Evolutionary conservation across 1,140 invertebrate genomes (phyloP), one percentile per base, ranked within the genome.

Genomic region (Cyclina sinensis): DNA sequence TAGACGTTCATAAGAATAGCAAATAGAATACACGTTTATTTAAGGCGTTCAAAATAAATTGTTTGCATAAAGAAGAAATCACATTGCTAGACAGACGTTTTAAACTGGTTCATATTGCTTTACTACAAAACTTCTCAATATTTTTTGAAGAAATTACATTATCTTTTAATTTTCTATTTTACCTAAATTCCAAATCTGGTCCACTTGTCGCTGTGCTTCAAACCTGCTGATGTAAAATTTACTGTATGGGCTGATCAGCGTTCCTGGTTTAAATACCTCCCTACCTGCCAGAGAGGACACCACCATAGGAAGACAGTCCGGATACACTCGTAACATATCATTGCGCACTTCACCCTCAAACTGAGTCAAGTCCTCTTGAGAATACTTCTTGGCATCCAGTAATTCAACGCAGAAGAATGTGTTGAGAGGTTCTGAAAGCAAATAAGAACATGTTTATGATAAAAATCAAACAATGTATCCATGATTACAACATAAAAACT

Each of bases 341-440:
- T 78, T 27, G 12, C 85, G 74, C 73, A 80, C 74, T 80, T 87
- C 85, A 32, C 46, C 85, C 32, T 87, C 85, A 70, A 87, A 87
- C 43, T 87, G 74, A 11, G 85, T 80, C 27, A 87, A n/a, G 24
- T 80, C 18, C 48, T 68, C 76, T 51, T 24, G 21, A 11, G 32
- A 11, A 18, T 80, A 78, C 39, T 43, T 39, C 16, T 21, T 37
- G 18, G 74, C 48, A 16, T 78, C 43, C 2, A 87, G 43, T 21
- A 87, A 68, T 48, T 87, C 85, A n/a, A 87, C 5, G 59, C 59
- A 79, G 21, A 87, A 73, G 37, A 87, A 87, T n/a, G 85, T 68
- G 43, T 87, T 87, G 54, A 43, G 39, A 2, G 74, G 27, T 21
- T 54, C 85, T 87, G 70, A n/a, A 65, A 86, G 32, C 9, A 39